phyloP scores from a whole-genome alignment of 2,888 invertebrate species.

The Lordiphosa fenestrarum region DNA sequence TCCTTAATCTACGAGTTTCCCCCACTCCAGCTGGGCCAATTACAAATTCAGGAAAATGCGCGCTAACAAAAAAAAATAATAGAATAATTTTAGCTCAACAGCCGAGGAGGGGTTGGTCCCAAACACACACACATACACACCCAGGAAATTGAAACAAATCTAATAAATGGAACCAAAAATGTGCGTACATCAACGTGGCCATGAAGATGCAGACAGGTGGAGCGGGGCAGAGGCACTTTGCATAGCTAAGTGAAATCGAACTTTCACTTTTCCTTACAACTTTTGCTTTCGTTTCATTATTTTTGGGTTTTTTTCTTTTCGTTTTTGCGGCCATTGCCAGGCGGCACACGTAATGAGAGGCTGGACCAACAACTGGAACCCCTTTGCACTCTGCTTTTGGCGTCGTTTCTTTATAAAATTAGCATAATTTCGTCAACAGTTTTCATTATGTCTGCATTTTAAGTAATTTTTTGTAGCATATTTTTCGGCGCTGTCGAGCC shows the following conservation, averaged over 20 bases:
- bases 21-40: not conserved
- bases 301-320: not conserved
- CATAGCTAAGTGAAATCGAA: conserved; percentile 73
- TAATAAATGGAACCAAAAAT: conserved; percentile 77
- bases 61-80: conserved; percentile 3
- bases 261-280: conserved; percentile 39
- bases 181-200: conserved; percentile 59
- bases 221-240: conserved; percentile 30
- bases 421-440: conserved; percentile 74
- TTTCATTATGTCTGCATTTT: conserved; percentile 68
- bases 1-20: too few species aligned
- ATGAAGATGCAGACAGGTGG: conserved; percentile 17
- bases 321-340: conserved; percentile 21
- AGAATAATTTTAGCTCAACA: conserved; percentile 10
- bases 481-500: conserved; percentile 49
- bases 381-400: conserved; percentile 34
- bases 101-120: conserved; percentile 2
- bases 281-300: conserved; percentile 17
- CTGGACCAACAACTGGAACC: conserved; percentile 34
- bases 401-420: conserved; percentile 68
- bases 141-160: conserved; percentile 73
- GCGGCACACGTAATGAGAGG: conserved; percentile 59
- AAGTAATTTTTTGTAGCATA: conserved; percentile 62
- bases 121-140: not conserved
- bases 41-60: conserved; percentile 7